Base-by-base conservation (phyloP, 2,888 invertebrate species). In the Agrotis ipsilon region DNA sequence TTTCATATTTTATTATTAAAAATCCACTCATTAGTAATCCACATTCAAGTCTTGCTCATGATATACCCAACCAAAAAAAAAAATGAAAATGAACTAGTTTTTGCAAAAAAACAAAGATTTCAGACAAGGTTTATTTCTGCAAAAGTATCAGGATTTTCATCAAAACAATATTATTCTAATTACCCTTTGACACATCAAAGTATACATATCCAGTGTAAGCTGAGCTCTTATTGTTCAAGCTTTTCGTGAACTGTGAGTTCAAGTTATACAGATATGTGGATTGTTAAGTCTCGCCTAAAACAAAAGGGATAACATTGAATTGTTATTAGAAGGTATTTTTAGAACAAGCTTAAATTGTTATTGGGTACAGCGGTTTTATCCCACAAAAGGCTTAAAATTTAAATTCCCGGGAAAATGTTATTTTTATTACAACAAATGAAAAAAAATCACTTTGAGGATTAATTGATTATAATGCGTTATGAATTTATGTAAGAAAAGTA, bases 401-500 rank as follows among this genome's bases (percentile, higher is more conserved):
- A 74, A 68, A 59, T 48, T 54, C 9, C 43, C 4, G 46, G 39
- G 16, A 21, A 52, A 58, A 58, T 66, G 2, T 13, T 32, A 49
- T 64, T 72, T 45, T 52, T 73, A 43, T 73, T 57, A 43, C n/a
- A 54, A 24, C 3, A 7, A 68, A 73, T 54, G 19, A 54, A 73
- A 74, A 67, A 60, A 74, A 67, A 60, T 54, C 18, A 73, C 68
- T 68, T 73, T 74, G 24, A 39, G 45, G 14, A 19, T 75, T 68
- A 73, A 55, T 75, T 45, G 32, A 73, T 75, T 60, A 60, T 60
- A 60, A 49, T 55, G 60, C 60, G n/a, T 58, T 59, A 32, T 74
- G 27, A 59, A 24, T 67, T 43, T 39, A 7, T 58, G 16, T 66
- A 21, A 73, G 43, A 65, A 58, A 46, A 52, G n/a, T 62, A 68